phyloP scores from a whole-genome alignment of 92 coral and sea anemone genomes.

The Actinernus sp. region DNA sequence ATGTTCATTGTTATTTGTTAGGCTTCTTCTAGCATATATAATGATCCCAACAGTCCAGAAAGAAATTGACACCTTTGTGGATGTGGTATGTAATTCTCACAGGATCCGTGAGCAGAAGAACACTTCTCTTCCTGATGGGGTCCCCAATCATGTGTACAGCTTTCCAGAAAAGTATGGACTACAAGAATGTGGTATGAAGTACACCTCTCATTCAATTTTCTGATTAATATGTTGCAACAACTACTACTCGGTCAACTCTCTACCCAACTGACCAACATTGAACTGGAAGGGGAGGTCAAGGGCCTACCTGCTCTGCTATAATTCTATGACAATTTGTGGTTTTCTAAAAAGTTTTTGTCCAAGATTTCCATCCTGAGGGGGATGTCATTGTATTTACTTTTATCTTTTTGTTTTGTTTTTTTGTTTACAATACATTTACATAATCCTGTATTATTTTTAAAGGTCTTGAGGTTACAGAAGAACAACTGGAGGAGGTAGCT shows the following conservation, averaged over 20 bases:
- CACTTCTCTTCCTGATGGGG: constrained; percentile 28
- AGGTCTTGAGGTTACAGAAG: constrained; percentile 11
- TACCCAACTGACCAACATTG: no score
- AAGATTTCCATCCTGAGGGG: no score
- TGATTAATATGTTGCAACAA: no score
- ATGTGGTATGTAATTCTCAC: constrained; percentile 26
- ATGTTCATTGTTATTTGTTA: background rate
- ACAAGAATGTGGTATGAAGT: constrained; percentile 27
- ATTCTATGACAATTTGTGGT: no score
- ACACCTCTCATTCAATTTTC: no score
- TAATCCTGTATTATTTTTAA: background rate
- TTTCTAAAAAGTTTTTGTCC: no score
- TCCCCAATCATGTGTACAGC: constrained; percentile 33
- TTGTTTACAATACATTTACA: no score
- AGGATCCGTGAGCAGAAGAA: constrained; percentile 30
- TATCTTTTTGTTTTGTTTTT: no score
- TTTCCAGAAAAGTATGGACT: constrained; percentile 31
- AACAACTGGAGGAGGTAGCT: constrained; percentile 10
- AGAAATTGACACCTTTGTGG: constrained; percentile 22
- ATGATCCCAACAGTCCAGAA: constrained; percentile 29
- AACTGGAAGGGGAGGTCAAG: no score
- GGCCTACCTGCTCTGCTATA: no score
- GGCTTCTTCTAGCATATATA: constrained; percentile 4
- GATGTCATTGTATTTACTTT: no score
- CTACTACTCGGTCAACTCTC: no score